Evolutionary conservation across 1,140 invertebrate species (phyloP).

Genomic region (Meloidogyne chitwoodi): DNA sequence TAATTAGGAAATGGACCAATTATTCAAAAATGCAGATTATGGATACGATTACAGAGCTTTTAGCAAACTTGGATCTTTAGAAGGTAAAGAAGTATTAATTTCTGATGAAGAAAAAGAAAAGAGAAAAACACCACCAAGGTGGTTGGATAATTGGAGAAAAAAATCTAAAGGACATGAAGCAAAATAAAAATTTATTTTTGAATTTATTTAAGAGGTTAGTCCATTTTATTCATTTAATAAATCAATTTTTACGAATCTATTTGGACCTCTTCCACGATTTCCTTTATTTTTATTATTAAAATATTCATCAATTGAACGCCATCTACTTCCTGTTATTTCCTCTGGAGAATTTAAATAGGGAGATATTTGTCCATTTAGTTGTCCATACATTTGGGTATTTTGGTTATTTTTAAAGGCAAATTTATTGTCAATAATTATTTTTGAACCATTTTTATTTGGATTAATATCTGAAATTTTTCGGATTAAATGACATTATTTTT

Average conservation of each 20-base stretch:
- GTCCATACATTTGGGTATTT: neutral
- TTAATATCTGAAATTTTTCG: slow-evolving; percentile 8
- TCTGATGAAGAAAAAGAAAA: slow-evolving; percentile 2
- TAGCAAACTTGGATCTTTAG: slow-evolving; percentile 62
- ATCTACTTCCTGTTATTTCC: slow-evolving; percentile 30
- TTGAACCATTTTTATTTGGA: neutral
- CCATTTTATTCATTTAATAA: slow-evolving; percentile 25
- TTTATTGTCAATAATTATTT: neutral
- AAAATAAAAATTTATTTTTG: neutral
- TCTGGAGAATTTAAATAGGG: slow-evolving; percentile 22
- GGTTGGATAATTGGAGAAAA: slow-evolving; percentile 15
- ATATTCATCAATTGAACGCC: slow-evolving; percentile 18
- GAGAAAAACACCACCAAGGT: slow-evolving; percentile 10
- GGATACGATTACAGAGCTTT: slow-evolving; percentile 49
- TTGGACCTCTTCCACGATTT: slow-evolving; percentile 21
- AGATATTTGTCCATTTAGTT: neutral
- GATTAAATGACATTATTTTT: neutral
- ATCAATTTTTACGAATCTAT: slow-evolving; percentile 33
- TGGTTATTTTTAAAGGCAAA: neutral
- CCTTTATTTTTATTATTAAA: slow-evolving; percentile 22
- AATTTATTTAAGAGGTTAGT: neutral
- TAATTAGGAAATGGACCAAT: slow-evolving; percentile 45
- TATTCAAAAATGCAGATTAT: slow-evolving; percentile 48
- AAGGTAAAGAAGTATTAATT: slow-evolving; percentile 68
- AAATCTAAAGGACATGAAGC: neutral